A percentile compares a stretch with the other conserved stretches of the same genome.
phyloP scores from a whole-genome alignment of 1,140 invertebrate species.

The Euwallacea similis region DNA sequence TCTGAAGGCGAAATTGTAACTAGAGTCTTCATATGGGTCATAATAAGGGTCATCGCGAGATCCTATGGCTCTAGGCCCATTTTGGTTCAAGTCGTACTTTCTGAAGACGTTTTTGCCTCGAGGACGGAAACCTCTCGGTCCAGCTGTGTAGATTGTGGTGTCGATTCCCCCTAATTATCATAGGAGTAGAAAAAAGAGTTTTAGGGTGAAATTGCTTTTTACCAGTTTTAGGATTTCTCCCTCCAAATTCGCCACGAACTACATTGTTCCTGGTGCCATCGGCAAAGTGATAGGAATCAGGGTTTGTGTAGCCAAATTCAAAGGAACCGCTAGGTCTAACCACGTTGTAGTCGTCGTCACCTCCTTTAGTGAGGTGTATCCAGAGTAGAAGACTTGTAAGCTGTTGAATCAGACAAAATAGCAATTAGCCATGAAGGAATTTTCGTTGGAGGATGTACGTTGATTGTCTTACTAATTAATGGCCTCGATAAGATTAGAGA shows the following conservation, averaged over 20 bases:
- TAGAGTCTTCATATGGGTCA: constrained; percentile 72
- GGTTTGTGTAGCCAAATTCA: constrained; percentile 67
- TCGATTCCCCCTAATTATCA: constrained; percentile 57
- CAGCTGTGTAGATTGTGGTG: constrained; percentile 71
- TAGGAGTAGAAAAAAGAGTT: not conserved
- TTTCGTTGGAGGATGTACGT: no score
- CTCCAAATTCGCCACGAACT: constrained; percentile 66
- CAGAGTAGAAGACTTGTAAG: no score
- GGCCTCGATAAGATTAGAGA: no score
- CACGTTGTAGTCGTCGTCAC: constrained; percentile 49
- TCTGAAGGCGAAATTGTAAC: constrained; percentile 67
- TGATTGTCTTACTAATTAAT: no score
- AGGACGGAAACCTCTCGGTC: constrained; percentile 69
- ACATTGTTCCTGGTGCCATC: constrained; percentile 62
- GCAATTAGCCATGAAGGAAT: no score
- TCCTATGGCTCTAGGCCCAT: constrained; percentile 62
- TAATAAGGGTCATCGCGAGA: constrained; percentile 65
- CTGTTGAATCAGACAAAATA: no score
- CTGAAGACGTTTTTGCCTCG: constrained; percentile 69
- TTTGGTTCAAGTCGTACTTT: constrained; percentile 68
- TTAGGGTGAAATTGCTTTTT: not conserved
- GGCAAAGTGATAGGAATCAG: constrained; percentile 67
- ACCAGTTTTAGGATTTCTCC: constrained; percentile 64
- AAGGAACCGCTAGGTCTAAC: constrained; percentile 64
- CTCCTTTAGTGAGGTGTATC: constrained; percentile 3